Conservation (phyloP, 2,113 vertebrate species). For the Laticauda colubrina region DNA sequence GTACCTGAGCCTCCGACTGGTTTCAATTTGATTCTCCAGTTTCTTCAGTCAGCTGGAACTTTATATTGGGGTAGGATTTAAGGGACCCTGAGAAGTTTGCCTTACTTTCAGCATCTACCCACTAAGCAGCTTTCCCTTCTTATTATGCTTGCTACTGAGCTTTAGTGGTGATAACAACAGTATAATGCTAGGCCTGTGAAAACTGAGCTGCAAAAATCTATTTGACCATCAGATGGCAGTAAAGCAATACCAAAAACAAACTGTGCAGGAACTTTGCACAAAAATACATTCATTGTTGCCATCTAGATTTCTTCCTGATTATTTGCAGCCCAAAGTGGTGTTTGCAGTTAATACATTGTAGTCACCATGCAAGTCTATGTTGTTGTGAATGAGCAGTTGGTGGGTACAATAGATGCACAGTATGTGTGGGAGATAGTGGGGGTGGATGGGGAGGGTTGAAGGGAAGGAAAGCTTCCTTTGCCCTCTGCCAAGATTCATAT, state of each 20-base stretch:
- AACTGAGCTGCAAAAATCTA: background rate
- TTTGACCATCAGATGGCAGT: background rate
- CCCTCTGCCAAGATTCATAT: background rate
- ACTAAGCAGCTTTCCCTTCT: background rate
- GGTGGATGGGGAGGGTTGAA: background rate
- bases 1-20: background rate
- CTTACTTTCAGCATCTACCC: background rate
- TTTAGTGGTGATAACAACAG: background rate
- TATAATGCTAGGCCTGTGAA: background rate
- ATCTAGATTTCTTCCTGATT: background rate
- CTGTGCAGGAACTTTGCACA: background rate
- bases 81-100: background rate
- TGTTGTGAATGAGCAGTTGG: background rate
- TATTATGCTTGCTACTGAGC: background rate
- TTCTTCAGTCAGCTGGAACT: background rate
- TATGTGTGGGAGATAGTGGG: background rate
- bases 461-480: background rate
- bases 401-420: background rate
- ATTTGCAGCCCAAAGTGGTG: background rate
- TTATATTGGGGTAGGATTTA: background rate
- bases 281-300: background rate
- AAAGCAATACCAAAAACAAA: background rate
- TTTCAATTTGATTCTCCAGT: background rate
- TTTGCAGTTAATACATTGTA: background rate
- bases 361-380: background rate